These are phyloP conservation scores for Thomomys bottae DNA, from an alignment of 2,113 vertebrate genomes.

Conservation along the genomic window DNA sequence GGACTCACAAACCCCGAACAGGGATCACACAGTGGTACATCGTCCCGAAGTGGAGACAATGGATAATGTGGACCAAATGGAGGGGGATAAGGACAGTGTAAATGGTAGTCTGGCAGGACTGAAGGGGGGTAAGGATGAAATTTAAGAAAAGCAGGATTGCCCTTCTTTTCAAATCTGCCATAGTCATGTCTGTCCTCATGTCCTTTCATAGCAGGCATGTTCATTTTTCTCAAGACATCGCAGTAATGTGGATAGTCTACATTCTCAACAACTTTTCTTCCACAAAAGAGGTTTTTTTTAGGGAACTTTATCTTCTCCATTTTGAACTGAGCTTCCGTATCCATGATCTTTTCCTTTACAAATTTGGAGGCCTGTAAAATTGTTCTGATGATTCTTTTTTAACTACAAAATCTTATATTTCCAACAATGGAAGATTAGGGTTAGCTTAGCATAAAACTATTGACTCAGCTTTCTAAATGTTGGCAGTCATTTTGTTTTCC, in stretches of 20 bases:
- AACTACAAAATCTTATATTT: conserved; percentile 33
- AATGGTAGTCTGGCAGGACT: background rate
- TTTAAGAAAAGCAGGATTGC: conserved; percentile 73
- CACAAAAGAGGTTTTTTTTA: conserved; percentile 6
- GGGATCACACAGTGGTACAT: conserved; percentile 78
- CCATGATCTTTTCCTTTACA: background rate
- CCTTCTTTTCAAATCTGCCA: conserved; percentile 78
- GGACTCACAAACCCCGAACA: conserved; percentile 84
- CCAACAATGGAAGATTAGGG: conserved; percentile 36
- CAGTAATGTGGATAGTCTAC: conserved; percentile 3
- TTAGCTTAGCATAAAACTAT: conserved; percentile 17
- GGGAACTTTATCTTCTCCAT: conserved; percentile 56
- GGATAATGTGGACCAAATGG: conserved; percentile 8
- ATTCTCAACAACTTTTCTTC: conserved; percentile 29
- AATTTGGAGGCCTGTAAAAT: background rate
- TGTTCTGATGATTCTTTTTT: background rate
- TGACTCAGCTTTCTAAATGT: conserved; percentile 26
- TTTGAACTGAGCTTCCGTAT: background rate
- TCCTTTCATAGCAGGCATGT: conserved; percentile 70
- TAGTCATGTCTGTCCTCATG: conserved; percentile 68
- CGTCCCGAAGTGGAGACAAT: conserved; percentile 80
- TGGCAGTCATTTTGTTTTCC: background rate
- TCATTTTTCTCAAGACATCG: conserved; percentile 66
- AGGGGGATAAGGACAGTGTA: conserved; percentile 69
- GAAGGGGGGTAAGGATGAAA: conserved; percentile 69